Conservation (phyloP, 2,113 vertebrate species). For the human region DNA sequence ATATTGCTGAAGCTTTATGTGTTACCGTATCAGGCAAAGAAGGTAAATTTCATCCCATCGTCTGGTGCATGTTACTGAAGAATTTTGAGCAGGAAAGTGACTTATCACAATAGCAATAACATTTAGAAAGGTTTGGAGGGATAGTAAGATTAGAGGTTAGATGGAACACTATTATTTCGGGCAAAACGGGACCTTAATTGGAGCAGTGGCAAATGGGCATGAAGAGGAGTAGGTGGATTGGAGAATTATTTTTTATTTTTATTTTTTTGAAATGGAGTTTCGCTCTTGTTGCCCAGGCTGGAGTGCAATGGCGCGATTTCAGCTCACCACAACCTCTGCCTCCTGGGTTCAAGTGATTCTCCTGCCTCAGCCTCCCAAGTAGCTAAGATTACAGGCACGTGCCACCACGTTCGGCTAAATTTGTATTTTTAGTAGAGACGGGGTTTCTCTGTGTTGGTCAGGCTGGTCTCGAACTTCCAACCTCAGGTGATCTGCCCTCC, state of each 20-base stretch:
- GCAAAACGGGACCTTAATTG: not conserved
- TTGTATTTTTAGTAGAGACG: no score
- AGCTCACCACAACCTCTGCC: no score
- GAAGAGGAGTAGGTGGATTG: not conserved
- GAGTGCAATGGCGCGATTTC: no score
- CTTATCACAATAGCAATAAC: not conserved
- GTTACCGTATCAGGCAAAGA: constrained; percentile 6
- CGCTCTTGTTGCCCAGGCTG: no score
- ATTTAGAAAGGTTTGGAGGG: not conserved
- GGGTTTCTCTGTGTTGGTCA: no score
- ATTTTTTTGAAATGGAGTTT: no score
- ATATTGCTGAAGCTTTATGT: not conserved
- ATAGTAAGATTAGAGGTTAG: constrained; percentile 5
- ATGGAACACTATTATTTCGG: not conserved
- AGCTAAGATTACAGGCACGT: no score
- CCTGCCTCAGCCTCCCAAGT: no score
- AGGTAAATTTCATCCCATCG: not conserved
- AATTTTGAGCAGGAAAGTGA: not conserved
- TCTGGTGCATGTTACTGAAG: not conserved
- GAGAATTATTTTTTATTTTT: not conserved
- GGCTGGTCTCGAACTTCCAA: no score
- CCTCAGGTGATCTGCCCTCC: no score
- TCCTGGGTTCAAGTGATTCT: no score
- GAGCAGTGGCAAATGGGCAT: not conserved
- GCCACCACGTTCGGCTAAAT: no score